Base-by-base conservation (phyloP, 92 coral and sea anemone species). In the Anthopleura xanthogrammica region DNA sequence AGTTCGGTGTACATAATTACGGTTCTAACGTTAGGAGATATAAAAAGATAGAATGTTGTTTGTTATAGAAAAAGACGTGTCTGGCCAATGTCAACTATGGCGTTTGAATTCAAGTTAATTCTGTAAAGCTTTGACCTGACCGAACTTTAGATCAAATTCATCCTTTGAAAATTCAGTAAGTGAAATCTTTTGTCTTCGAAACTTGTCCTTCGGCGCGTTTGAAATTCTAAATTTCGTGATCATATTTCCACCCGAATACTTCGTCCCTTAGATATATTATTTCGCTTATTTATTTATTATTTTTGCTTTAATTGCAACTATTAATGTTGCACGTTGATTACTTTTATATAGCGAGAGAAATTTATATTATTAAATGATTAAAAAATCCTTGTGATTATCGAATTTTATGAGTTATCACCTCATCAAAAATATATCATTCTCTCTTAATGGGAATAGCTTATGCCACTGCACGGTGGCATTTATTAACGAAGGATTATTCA, bases 51-150 rank as follows among this genome's bases (percentile, higher is more conserved):
- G 41, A 62, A 62, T 68, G 16, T 23, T 68, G 42, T 68, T 68
- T 68, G 74, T 68, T 12, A 68, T n/a, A 29, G 42, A 36, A 68
- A 36, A 29, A n/a, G 42, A 68, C 74, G 74, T 43, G 82, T 79
- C 82, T 81, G 84, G 57, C 20, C 23, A 12, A 7, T 48, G 84
- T 81, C 84, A 81, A 29, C 74, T 50, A 43, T 75, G 56, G 75
- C 62, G 50, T 57, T 24, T 56, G 43, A 79, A 79, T 79, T 52
- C 74, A 36, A 29, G 16, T 68, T 62, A 62, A 62, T 62, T 62
- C 16, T 68, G 74, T 68, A 62, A 62, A 62, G 74, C 74, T 68
- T 36, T 68, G 74, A 68, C 74, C 74, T 12, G 16, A 24, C 74
- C 74, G 74, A 68, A 68, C 42, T 11, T 16, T 1, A 12, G 42